Evolutionary conservation across 1,140 invertebrate genomes (phyloP), one percentile per base, ranked within the genome.

Genomic region (Aphidius ervi): DNA sequence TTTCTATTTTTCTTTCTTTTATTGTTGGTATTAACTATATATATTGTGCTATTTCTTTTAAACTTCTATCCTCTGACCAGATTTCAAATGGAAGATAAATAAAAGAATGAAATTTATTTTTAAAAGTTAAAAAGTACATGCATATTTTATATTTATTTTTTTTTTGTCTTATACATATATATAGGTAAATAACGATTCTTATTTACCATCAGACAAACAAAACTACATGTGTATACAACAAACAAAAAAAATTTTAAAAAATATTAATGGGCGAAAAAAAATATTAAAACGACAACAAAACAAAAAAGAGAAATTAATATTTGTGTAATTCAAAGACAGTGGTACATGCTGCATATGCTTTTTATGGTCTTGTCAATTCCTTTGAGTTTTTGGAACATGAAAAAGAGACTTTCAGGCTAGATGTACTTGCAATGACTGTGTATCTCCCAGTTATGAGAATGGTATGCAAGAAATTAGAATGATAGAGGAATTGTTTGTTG

Each of bases 321-420:
- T 40, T 42, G 39, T 54, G 37, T 54, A 54, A 54, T 54, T 54
- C 52, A 39, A 54, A 54, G 40, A 42, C 46, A 42, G 47, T 41
- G 56, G 46, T 5, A n/a, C 20, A 41, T 56, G 16, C 39, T 52
- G 39, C 46, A n/a, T 54, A 42, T 60, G 31, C 56, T 57, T 59
- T 59, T 53, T 53, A 6, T 49, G 20, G 37, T 57, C 41, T 47
- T 42, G 50, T 54, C 52, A 54, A 10, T 16, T 54, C 56, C 60
- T 62, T 62, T 62, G 54, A 62, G 53, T 54, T 55, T 41, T 10
- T 50, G 55, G 7, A 50, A 42, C 45, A 57, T 40, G 41, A 54
- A 62, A 62, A 59, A 62, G 47, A 46, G 54, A 37, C 56, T 62
- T 57, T 62, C 47, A 52, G 20, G 60, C 54, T 57, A 52, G 54